These are phyloP conservation scores for Chrysolina haemoptera DNA, from an alignment of 2,888 invertebrate genomes.

Conservation along the genomic window DNA sequence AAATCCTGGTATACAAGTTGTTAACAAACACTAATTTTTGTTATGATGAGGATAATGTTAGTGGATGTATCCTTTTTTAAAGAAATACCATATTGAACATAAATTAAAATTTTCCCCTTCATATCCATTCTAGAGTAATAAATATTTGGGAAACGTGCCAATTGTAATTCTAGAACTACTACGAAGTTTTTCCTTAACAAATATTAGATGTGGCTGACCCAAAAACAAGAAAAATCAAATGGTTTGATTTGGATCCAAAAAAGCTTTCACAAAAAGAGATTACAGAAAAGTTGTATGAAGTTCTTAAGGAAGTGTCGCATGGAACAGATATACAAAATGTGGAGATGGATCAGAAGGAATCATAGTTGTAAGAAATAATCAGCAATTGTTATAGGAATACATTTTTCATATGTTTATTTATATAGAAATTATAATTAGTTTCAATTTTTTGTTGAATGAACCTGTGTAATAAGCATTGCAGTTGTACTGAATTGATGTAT, in stretches of 20 bases:
- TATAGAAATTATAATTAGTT: too few species aligned
- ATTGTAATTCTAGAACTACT: too few species aligned
- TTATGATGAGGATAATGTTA: slow-evolving; percentile 27
- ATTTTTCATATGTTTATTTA: too few species aligned
- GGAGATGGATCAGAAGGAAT: not conserved
- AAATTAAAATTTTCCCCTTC: not conserved
- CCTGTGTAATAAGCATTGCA: too few species aligned
- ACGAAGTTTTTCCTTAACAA: slow-evolving; percentile 35
- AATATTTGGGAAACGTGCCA: too few species aligned
- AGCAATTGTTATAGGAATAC: too few species aligned
- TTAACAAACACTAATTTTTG: slow-evolving; percentile 37
- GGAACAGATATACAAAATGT: not conserved
- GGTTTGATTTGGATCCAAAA: slow-evolving; percentile 35
- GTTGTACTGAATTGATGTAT: too few species aligned
- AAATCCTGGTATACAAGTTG: slow-evolving; percentile 40
- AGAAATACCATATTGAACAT: not conserved
- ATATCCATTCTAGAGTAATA: too few species aligned
- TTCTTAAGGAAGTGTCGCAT: slow-evolving; percentile 19
- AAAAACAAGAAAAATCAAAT: slow-evolving; percentile 23
- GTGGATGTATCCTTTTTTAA: slow-evolving; percentile 47
- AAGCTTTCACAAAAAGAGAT: slow-evolving; percentile 32
- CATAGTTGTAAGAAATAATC: not conserved
- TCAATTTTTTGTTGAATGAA: too few species aligned
- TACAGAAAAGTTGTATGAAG: slow-evolving; percentile 34
- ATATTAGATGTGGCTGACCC: slow-evolving; percentile 34